Conservation (phyloP, 1,140 invertebrate genomes). For the Drosophila malerkotliana region DNA sequence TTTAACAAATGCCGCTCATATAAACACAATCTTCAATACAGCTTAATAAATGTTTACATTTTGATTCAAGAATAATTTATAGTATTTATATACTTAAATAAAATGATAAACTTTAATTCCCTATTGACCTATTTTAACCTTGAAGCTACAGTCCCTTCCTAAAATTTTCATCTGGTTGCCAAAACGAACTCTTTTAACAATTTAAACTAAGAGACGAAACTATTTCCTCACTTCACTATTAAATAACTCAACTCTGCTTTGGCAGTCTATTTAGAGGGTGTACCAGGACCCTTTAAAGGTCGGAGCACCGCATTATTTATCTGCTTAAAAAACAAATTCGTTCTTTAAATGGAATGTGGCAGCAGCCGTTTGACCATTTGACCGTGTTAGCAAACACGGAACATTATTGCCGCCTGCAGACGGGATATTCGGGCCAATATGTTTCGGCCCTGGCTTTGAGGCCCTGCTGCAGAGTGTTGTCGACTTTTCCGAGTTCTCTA, state of each 20-base stretch:
- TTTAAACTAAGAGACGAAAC: background rate
- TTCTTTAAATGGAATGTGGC: slow-evolving; percentile 13
- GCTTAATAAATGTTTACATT: background rate
- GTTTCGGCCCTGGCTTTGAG: slow-evolving; percentile 12
- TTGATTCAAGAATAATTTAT: background rate
- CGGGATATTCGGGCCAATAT: slow-evolving; percentile 51
- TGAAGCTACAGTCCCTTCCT: background rate
- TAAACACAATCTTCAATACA: background rate
- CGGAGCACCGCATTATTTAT: slow-evolving; percentile 3
- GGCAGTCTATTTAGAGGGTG: background rate
- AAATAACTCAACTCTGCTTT: slow-evolving; percentile 9
- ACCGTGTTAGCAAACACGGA: slow-evolving; percentile 44
- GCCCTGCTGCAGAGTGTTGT: slow-evolving; percentile 5
- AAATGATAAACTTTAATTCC: too few species aligned
- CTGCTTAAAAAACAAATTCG: slow-evolving; percentile 4
- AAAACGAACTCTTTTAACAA: background rate
- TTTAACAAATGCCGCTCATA: background rate
- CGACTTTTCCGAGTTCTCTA: slow-evolving; percentile 19
- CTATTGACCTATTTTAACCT: too few species aligned
- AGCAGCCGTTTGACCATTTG: slow-evolving; percentile 19
- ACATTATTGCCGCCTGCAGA: slow-evolving; percentile 69
- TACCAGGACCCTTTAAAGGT: background rate
- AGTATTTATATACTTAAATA: too few species aligned
- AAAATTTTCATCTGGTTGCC: background rate
- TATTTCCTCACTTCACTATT: background rate